Base-by-base conservation (phyloP, 2,113 vertebrate genomes). In the Ictidomys tridecemlineatus region DNA sequence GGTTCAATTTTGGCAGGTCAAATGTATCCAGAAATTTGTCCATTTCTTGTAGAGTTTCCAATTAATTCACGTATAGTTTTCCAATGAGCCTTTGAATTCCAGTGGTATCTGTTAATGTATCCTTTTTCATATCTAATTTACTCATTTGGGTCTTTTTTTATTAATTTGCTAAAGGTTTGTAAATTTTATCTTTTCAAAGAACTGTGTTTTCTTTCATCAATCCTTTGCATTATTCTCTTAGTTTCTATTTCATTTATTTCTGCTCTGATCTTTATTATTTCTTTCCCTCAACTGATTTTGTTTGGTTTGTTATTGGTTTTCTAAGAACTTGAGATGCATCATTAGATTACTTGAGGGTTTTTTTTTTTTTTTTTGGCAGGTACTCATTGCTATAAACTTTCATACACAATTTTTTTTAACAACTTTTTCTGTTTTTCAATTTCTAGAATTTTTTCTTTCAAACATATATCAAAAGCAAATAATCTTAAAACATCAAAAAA, bases 371-470 rank as follows among this genome's bases (percentile, higher is more conserved):
- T 69, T 34, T 69, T 32, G 14, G 16, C 34, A 69, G 14, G 14
- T 32, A 34, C 32, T 69, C 32, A n/a, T 69, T 69, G 13, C 32
- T 69, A 17, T 69, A 69, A 69, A 69, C 4, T 14, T 69, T 5
- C 13, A 65, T 65, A 30, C 4, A 32, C 13, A 51, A 13, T 17
- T 69, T 69, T 69, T 67, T 34, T 77, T 77, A 87, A 34, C 24
- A 65, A 65, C 32, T 72, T 82, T 22, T 84, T 89, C 63, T 88
- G 58, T 86, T 34, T 26, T 93, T 85, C 28, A 28, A 28, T 67
- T 91, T 70, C 42, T 85, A 74, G 78, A 93, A 91, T 77, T 63
- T 86, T 67, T 24, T 89, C 53, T 97, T 87, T 96, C 48, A 77
- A 94, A 78, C 5, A 73, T 67, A 89, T 53, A 67, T 58, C 24